Evolutionary conservation across 1,140 invertebrate genomes (phyloP), one percentile per base, ranked within the genome.

Genomic region (Sitodiplosis mosellana): DNA sequence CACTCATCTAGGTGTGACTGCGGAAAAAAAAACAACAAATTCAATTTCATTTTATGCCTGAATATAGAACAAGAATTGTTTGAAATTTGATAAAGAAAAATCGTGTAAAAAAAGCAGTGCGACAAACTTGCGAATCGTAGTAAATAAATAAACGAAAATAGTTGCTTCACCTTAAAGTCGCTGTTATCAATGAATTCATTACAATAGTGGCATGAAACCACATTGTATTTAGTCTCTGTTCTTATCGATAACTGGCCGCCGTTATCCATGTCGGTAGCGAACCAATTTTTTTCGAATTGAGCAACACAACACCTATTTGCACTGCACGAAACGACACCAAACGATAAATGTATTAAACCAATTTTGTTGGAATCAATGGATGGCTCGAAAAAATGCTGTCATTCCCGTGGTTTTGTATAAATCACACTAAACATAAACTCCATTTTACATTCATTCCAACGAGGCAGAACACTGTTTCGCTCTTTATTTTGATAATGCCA

Each of bases 1-100:
- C 80, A 83, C 47, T 75, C 69, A 37, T 73, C 73, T 33, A 80
- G 53, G 46, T 83, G 80, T 45, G 71, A 72, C 69, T 76, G 54
- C 7, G 67, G 60, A 47, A 52, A 50, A 41, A 34, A 41, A 43
- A 43, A 12, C 10, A 21, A 18, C 11, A 18, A 17, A 5, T 38
- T 14, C 18, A 20, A 21, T 43, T 6, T 38, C n/a, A 48, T 33
- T 52, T 46, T 33, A 47, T 19, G 38, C 18, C 40, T 40, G 44
- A 22, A 44, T 38, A 7, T 40, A 11, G 18, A 36, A 15, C 33
- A 21, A 33, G n/a, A 36, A 49, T 21, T 40, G 47, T 47, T 37
- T 48, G 15, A 20, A 49, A 1, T 17, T 14, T 48, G 22, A 37
- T 21, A 21, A 51, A 49, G 44, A 14, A 27, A 51, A 38, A 33